Percentiles rank a stretch among this genome's conserved stretches.
These are phyloP conservation scores for Dipodomys stephensi DNA, from an alignment of 2,113 vertebrate species.

Conservation along the genomic window DNA sequence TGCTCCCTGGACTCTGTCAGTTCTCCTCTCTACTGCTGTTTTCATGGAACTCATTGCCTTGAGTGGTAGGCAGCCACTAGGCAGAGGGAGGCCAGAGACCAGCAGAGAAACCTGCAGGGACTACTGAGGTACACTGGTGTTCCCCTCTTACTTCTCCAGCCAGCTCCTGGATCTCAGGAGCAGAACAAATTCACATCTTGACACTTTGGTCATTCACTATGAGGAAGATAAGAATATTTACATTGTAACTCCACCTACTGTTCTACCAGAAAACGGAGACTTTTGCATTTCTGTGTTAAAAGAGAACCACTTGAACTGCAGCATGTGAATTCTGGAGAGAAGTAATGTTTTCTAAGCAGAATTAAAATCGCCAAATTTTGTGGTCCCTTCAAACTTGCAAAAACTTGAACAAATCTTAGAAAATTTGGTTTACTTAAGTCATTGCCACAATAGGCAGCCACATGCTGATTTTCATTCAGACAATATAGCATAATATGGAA, in stretches of 20 bases:
- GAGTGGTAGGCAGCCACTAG: neutral
- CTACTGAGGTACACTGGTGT: neutral
- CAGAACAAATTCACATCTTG: neutral
- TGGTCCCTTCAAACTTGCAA: neutral
- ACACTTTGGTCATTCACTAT: neutral
- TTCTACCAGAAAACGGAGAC: conserved; percentile 31
- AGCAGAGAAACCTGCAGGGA: neutral
- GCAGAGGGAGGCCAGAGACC: neutral
- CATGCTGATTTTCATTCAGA: neutral
- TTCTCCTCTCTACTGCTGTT: neutral
- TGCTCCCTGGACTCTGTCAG: neutral
- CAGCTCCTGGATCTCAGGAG: neutral
- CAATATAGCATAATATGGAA: neutral
- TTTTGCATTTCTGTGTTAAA: neutral
- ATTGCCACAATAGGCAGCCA: neutral
- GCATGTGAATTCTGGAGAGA: neutral
- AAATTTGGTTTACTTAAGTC: neutral
- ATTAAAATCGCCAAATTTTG: neutral
- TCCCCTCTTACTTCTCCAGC: neutral
- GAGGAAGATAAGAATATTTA: neutral
- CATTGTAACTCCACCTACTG: neutral
- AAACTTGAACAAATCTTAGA: neutral
- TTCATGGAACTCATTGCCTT: too few relatives aligned
- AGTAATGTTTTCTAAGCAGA: conserved; percentile 16
- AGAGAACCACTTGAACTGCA: neutral